Base-by-base conservation (phyloP, 2,113 vertebrate species). In the Monopterus albus region DNA sequence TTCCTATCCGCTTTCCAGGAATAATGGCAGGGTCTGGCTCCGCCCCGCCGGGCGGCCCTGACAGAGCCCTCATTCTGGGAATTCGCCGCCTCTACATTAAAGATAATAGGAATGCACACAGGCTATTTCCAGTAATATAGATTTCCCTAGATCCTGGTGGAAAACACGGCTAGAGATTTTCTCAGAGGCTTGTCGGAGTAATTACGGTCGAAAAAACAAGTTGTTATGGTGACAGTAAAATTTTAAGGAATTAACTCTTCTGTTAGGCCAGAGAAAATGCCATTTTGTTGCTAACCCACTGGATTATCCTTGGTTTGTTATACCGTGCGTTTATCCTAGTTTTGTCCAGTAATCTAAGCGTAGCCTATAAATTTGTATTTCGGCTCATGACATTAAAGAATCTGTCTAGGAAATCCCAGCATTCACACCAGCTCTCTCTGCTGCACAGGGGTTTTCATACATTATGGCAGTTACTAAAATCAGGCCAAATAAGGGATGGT, bases 1-100 rank as follows among this genome's bases (percentile, higher is more conserved):
- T 83, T 70, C 71, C 66, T 78, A 91, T 75, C 59, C 69, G 87
- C 88, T 90, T 92, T 91, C 89, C 91, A 92, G 85, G 89, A 92
- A 92, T 87, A 26, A 60, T 80, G 42, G 75, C 80, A 40, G 87
- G 38, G 77, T 7, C 17, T 66, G 83, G 71, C 91, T 86, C 89
- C 88, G 86, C 91, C 91, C 87, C 82, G 59, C 78, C 75, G 78
- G 78, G 77, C 83, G 67, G 86, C 83, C 75, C 76, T 23, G 76
- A 65, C 84, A 78, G 29, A 72, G 73, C 61, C 78, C 72, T 74
- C 77, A 82, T 92, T 92, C 91, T 86, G 86, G 84, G 91, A 92
- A 92, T 81, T 84, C 76, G 45, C 71, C 78, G 84, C 84, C 88
- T 91, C 84, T 6, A 81, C 87, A 90, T 90, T 87, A 88, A 86